Base-by-base conservation (phyloP, 2,113 vertebrate genomes). In the Entosphenus tridentatus region DNA sequence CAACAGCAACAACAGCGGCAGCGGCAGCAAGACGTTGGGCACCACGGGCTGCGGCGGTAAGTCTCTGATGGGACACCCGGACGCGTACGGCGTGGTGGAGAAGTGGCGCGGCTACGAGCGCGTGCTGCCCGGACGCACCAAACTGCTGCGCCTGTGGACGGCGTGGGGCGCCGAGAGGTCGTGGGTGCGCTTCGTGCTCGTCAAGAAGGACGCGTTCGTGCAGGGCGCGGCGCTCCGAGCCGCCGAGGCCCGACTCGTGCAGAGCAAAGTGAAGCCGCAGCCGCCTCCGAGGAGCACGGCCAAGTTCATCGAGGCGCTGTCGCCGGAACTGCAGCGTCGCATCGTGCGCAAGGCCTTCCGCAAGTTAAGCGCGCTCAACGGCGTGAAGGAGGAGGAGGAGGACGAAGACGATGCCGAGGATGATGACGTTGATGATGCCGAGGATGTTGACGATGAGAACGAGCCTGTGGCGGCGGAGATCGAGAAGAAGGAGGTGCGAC, bases 91-190 rank as follows among this genome's bases (percentile, higher is more conserved):
- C 74, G 84, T 98, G 8, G 74, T 92, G 2, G 93, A 96, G 76
- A 83, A 84, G 72, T 98, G 90, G 90, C 88, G 85, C 74, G 88
- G 87, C 3, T 91, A 89, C 0, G 89, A 98, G 74, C 75, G 90
- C 67, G 84, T 82, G 1, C 75, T 96, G 73, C 93, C 90, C 10
- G 88, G 89, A 0, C 79, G 87, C 14, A 93, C 89, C 39, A 85
- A 88, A 71, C 89, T 98, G 72, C 76, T 95, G 69, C 82, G 87
- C 70, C 83, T 98, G 17, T 98, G 89, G 86, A 85, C 82, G 12
- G 87, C 88, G 0, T 96, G 92, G 93, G 90, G 92, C 0, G 86
- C 89, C 18, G 86, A 98, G 75, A 84, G 80, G 69, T 74, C 83
- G 57, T 88, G 83, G 67, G 82, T 96, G 76, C 81, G 86, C 68